Evolutionary conservation across 2,888 invertebrate genomes (phyloP).

Genomic region (Eupithecia vulgata): DNA sequence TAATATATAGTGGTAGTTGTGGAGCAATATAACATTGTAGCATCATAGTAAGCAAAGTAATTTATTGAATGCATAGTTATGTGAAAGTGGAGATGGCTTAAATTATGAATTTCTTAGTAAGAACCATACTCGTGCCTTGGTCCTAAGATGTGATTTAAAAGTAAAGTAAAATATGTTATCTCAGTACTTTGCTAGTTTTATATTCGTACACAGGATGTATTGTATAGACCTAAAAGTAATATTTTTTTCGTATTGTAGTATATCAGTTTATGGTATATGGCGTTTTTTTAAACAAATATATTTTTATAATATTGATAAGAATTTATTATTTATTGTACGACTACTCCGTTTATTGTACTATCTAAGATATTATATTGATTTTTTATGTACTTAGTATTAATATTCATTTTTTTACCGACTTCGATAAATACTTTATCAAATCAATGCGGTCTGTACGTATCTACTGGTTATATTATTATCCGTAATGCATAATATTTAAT

Average conservation of each 20-base stretch:
- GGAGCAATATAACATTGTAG: slow-evolving; percentile 24
- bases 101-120: slow-evolving; percentile 57
- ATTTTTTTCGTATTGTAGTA: not conserved
- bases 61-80: slow-evolving; percentile 36
- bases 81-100: slow-evolving; percentile 57
- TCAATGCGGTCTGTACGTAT: not conserved
- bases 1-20: slow-evolving; percentile 19
- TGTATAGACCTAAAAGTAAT: slow-evolving; percentile 20
- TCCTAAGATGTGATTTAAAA: slow-evolving; percentile 73
- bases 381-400: not conserved
- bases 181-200: slow-evolving; percentile 49
- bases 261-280: slow-evolving; percentile 1
- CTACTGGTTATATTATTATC: not conserved
- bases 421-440: not conserved
- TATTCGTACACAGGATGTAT: slow-evolving; percentile 46
- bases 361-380: not conserved
- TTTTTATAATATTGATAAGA: not conserved
- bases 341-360: not conserved
- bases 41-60: slow-evolving; percentile 40
- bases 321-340: not conserved
- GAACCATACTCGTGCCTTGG: slow-evolving; percentile 80
- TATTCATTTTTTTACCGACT: not conserved
- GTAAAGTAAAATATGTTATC: slow-evolving; percentile 53
- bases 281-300: not conserved
- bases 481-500: not conserved